Evolutionary conservation across 2,888 invertebrate genomes (phyloP).

Genomic region (Brassicogethes aeneus): DNA sequence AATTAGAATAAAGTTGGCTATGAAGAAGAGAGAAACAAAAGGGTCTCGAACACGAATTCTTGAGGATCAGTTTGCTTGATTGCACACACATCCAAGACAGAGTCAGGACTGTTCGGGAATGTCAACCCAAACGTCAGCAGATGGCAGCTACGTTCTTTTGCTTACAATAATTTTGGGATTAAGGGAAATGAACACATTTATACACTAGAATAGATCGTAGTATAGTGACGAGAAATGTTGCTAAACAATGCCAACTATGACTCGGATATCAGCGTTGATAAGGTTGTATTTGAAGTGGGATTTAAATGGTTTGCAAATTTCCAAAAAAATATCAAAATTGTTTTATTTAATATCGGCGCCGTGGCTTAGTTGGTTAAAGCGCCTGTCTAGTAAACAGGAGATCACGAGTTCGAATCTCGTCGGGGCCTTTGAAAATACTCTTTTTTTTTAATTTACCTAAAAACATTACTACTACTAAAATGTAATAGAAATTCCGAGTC

Average conservation of each 20-base stretch:
- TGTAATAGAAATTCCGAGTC: too few species aligned
- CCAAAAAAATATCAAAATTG: too few species aligned
- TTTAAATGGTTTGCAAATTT: too few species aligned
- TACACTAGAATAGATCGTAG: neutral
- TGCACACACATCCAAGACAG: neutral
- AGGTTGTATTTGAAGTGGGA: too few species aligned
- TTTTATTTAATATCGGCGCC: too few species aligned
- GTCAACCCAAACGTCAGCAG: slow-evolving; percentile 28
- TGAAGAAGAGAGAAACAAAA: neutral
- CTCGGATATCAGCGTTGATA: too few species aligned
- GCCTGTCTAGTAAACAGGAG: slow-evolving; percentile 65
- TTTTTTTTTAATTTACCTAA: too few species aligned
- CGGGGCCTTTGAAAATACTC: too few species aligned
- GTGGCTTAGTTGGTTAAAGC: slow-evolving; percentile 77
- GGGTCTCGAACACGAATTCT: neutral
- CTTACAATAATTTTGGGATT: neutral
- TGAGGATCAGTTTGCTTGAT: neutral
- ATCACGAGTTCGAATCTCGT: slow-evolving; percentile 59
- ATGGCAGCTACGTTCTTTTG: slow-evolving; percentile 27
- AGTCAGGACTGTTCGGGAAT: slow-evolving; percentile 15
- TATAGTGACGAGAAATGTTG: neutral
- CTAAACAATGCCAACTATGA: neutral
- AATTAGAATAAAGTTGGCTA: neutral
- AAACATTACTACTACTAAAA: too few species aligned
- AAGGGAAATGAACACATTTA: neutral